These are phyloP conservation scores for Cryptomyrus ogoouensis DNA, from an alignment of 2,113 vertebrate genomes.

Conservation along the genomic window DNA sequence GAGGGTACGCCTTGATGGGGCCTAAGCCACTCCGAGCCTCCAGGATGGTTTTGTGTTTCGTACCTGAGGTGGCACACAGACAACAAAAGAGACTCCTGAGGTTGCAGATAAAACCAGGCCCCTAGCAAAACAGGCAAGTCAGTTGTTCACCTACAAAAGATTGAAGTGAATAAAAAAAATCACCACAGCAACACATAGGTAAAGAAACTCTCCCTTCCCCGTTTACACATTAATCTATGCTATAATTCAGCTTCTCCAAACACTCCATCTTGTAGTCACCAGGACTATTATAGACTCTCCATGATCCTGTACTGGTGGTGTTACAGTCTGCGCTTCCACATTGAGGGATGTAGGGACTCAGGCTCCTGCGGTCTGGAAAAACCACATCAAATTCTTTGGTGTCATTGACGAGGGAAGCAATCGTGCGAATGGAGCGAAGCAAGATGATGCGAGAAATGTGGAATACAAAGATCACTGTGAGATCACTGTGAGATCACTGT, in stretches of 20 bases:
- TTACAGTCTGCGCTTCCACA: background rate
- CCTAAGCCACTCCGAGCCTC: slow-evolving; percentile 83
- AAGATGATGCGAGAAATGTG: background rate
- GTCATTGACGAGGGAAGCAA: background rate
- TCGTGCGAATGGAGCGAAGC: background rate
- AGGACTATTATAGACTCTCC: background rate
- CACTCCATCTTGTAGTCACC: background rate
- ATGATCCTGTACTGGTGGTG: background rate
- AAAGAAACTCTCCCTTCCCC: background rate
- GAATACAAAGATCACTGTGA: background rate
- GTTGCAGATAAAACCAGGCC: background rate
- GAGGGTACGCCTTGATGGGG: slow-evolving; percentile 84
- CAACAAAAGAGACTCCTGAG: background rate
- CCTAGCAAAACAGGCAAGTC: background rate
- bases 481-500: background rate
- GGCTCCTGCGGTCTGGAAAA: background rate
- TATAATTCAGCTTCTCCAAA: background rate
- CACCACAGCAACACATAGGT: background rate
- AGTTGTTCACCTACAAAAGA: background rate
- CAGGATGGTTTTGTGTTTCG: slow-evolving; percentile 93
- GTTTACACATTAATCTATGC: background rate
- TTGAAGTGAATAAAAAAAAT: background rate
- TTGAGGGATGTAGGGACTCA: background rate
- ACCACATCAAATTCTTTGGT: background rate
- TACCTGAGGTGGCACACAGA: slow-evolving; percentile 58